Evolutionary conservation across 2,888 invertebrate genomes (phyloP), one percentile per base, ranked within the genome.

Genomic region (Rotaria sp.): DNA sequence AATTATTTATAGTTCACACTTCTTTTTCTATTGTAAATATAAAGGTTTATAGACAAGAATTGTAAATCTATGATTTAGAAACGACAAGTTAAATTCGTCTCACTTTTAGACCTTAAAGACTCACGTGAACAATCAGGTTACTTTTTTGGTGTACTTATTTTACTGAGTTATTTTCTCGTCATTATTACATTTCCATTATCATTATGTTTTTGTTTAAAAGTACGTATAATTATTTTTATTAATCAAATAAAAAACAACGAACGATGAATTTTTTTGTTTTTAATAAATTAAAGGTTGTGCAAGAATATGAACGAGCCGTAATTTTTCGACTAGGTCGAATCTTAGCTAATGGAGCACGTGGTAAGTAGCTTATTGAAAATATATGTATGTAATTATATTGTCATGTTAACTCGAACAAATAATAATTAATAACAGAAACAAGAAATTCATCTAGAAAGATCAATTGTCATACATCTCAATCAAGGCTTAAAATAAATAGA

Each of bases 311-410:
- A 91, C 92, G 96, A 87, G 96, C 96, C 0, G 96, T 96, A 41
- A 96, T 96, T 91, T 96, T 96, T 90, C 94, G 96, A 75, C 92
- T 96, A 87, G 96, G 96, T 4, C 94, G 84, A 96, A 94, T 95
- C 96, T 0, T 96, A 96, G 93, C 96, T 96, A 93, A 96, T 95
- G 95, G 96, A 11, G 95, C 96, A 10, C 96, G 95, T 91, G 80
- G 80, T 80, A 80, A 18, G 67, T 67, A 67, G 30, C n/a, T n/a
- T n/a, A 30, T 59, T 13, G 13, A 45, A 45, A 45, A 59, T n/a
- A 59, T 59, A 59, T 11, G 13, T 18, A 15, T 59, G 30, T 30
- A n/a, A 30, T n/a, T 59, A 30, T n/a, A 59, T 26, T 57, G 57
- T 57, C 57, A 57, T 57, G 0, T 57, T n/a, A 59, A n/a, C n/a